phyloP scores from a whole-genome alignment of 2,888 invertebrate genomes.

The Drosophila nr. medialis region DNA sequence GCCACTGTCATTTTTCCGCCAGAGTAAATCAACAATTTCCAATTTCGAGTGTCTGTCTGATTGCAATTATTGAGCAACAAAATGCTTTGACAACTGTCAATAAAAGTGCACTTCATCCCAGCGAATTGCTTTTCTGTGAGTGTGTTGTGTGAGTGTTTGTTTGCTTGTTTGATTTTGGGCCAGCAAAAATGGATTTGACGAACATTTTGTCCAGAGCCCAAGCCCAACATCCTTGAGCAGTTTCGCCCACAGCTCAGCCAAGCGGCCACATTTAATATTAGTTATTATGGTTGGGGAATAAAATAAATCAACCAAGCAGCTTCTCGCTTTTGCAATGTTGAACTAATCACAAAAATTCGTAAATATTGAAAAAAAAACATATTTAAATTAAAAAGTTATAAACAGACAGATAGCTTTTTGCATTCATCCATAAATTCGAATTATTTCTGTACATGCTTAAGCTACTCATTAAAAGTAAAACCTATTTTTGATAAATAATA shows the following conservation, averaged over 20 bases:
- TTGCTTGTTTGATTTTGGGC: not conserved
- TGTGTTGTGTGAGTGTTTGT: not conserved
- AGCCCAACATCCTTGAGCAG: not conserved
- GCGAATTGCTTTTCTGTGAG: constrained; percentile 25
- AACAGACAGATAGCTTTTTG: not conserved
- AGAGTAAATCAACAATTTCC: constrained; percentile 57
- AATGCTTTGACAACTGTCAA: constrained; percentile 56
- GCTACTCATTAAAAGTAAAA: no score
- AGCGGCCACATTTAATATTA: not conserved
- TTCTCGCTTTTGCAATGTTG: not conserved
- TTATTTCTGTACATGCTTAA: no score
- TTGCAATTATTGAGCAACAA: constrained; percentile 68
- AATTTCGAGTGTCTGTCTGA: constrained; percentile 48
- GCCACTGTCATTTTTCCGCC: constrained; percentile 16
- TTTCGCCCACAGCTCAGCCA: not conserved
- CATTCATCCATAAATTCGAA: not conserved
- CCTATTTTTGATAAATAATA: not conserved
- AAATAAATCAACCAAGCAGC: no score
- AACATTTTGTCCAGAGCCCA: not conserved
- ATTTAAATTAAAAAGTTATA: not conserved
- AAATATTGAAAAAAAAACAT: not conserved
- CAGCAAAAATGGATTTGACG: not conserved
- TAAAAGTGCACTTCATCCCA: constrained; percentile 35
- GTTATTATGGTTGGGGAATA: not conserved
- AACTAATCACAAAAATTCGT: not conserved